Base-by-base conservation (phyloP, 30 jellyfish, hydroid and myxozoan species). In the Hydra vulgaris region DNA sequence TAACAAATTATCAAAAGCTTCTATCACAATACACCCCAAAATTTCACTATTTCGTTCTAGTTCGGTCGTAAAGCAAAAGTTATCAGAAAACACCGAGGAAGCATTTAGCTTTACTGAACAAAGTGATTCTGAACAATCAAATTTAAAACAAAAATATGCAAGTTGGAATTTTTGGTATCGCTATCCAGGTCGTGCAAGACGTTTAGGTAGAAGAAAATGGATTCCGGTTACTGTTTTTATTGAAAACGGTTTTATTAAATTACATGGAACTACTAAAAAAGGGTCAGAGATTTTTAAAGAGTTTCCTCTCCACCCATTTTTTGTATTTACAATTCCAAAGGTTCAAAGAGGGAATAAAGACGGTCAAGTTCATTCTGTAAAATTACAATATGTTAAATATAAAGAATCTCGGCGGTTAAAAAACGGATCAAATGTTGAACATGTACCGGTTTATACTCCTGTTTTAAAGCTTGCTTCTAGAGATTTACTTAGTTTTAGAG, bases 311-410 rank as follows among this genome's bases (percentile, higher is more conserved):
- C 95, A 85, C 52, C 97, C 96, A 0, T 90, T 74, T 56, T 86
- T 86, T 83, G 94, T 76, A 24, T 90, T 90, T 79, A 81, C 94
- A n/a, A 53, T 78, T 27, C 97, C 97, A 15, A 72, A 23, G 4
- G 25, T 90, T 66, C 91, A 86, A 16, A 66, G 67, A 12, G 91
- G 79, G 21, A 78, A 83, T 20, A 83, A 73, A 26, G 95, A 76
- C n/a, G 76, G 91, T 17, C 81, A 66, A 23, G 74, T 90, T 19
- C 97, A 86, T 74, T 86, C 92, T 26, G 95, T 86, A 8, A 90
- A 86, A 55, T 71, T 90, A 70, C 97, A 90, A 56, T 90, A 90
- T 79, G 95, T 90, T 26, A 81, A 90, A 81, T 90, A 90, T 73
- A 86, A 81, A 53, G 97, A 90, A 75, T 85, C 76, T 26, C 76